phyloP scores from a whole-genome alignment of 2,113 vertebrate genomes.

The Nycticryphes semicollaris region DNA sequence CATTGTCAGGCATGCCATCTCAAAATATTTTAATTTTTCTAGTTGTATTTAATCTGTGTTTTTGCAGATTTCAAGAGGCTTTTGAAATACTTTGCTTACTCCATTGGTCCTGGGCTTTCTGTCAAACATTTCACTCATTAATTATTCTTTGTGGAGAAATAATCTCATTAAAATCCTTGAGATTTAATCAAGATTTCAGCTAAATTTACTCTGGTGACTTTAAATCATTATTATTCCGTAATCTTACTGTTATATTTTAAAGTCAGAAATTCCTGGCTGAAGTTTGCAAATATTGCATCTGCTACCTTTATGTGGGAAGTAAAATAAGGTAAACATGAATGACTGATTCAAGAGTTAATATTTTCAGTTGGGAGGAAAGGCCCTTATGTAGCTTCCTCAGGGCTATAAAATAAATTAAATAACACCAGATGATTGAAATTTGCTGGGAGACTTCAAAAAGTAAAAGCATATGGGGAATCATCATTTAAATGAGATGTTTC shows the following conservation, averaged over 20 bases:
- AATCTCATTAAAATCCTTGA: not conserved
- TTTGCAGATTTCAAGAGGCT: not conserved
- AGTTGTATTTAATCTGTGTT: not conserved
- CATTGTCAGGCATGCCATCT: not conserved
- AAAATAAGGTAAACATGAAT: not conserved
- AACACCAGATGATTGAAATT: not conserved
- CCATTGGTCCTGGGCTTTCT: not conserved
- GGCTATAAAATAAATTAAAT: not conserved
- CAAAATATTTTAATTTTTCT: not conserved
- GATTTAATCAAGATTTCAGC: not conserved
- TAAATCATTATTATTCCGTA: not conserved
- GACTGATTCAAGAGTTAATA: not conserved
- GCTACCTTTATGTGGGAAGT: not conserved
- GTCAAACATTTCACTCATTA: not conserved
- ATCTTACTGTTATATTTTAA: not conserved
- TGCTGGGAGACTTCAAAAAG: not conserved
- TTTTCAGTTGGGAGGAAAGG: not conserved
- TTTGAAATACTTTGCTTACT: not conserved
- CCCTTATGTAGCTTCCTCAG: not conserved
- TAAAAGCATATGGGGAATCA: not conserved
- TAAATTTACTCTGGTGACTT: not conserved
- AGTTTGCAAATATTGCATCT: not conserved
- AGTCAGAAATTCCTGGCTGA: not conserved
- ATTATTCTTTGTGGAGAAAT: not conserved
- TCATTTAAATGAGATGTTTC: not conserved